Evolutionary conservation across 2,797 vertebrate species (phyloP).

Genomic region (Acanthurus tractus): DNA sequence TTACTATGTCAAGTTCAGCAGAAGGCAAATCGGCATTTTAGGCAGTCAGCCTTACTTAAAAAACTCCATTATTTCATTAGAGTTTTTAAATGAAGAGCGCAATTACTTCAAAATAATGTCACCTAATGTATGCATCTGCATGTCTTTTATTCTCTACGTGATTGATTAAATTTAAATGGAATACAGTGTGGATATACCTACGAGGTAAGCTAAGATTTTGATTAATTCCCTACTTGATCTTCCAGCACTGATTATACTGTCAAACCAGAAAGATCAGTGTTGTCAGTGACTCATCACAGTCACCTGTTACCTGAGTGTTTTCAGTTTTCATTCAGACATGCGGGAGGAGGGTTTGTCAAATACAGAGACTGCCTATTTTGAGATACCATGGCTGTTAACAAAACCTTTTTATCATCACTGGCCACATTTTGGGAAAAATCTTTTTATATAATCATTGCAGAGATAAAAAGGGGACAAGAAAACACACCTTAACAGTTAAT

Average conservation of each 20-base stretch:
- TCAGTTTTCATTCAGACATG: slow-evolving; percentile 28
- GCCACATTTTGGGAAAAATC: not conserved
- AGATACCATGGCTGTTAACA: not conserved
- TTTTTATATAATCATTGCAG: not conserved
- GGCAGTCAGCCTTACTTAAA: not conserved
- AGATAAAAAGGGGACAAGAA: not conserved
- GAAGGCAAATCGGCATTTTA: not conserved
- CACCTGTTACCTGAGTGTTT: not conserved
- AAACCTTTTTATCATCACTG: not conserved
- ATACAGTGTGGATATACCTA: slow-evolving; percentile 1
- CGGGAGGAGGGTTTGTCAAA: not conserved
- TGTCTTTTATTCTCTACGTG: not conserved
- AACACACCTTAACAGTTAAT: not conserved
- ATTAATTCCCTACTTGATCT: not conserved
- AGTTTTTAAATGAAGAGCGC: not conserved
- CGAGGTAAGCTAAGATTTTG: not conserved
- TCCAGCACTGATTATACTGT: not conserved
- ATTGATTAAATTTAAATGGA: not conserved
- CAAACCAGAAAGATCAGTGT: not conserved
- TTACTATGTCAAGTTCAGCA: not conserved
- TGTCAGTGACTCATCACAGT: slow-evolving; percentile 13
- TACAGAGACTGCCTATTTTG: not conserved
- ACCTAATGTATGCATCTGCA: not conserved
- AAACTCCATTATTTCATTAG: not conserved
- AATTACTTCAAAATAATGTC: not conserved